A percentile compares a stretch with the other conserved stretches of the same genome.
Evolutionary conservation across 2,888 invertebrate species (phyloP).

Genomic region (Drosophila tanythrix): DNA sequence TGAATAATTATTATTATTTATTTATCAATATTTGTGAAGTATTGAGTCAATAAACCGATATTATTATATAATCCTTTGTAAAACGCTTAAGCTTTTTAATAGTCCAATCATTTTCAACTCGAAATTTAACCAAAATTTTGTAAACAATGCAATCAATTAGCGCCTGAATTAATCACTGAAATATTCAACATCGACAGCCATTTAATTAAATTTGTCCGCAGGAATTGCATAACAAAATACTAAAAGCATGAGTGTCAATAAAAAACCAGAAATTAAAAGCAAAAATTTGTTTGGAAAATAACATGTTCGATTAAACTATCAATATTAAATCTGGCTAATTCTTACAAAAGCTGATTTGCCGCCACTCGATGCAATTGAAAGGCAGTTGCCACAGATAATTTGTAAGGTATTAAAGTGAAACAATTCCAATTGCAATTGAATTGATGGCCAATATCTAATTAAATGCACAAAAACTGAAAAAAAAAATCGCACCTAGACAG

Average conservation of each 20-base stretch:
- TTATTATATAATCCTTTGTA: background rate
- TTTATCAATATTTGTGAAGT: background rate
- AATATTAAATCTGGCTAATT: conserved; percentile 64
- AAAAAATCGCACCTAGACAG: conserved; percentile 9
- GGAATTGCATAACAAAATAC: conserved; percentile 31
- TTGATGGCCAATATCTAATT: conserved; percentile 72
- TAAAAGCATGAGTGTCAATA: conserved; percentile 16
- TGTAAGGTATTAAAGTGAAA: conserved; percentile 50
- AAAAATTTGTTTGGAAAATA: conserved; percentile 10
- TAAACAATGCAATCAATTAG: conserved; percentile 37
- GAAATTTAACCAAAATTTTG: conserved; percentile 2
- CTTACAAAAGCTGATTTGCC: conserved; percentile 66
- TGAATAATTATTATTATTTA: background rate
- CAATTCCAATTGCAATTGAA: conserved; percentile 61
- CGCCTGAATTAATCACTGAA: conserved; percentile 27
- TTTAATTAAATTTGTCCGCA: conserved; percentile 49
- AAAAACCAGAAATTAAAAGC: conserved; percentile 15
- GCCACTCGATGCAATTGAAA: conserved; percentile 56
- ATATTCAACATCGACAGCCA: conserved; percentile 20
- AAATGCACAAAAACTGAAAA: conserved; percentile 63
- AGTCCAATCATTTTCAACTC: conserved; percentile 10
- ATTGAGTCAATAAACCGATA: background rate
- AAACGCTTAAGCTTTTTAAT: conserved; percentile 13
- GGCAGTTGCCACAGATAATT: conserved; percentile 59
- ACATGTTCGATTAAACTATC: conserved; percentile 25